Conservation (phyloP, 1,140 invertebrate species). For the Spodoptera litura region DNA sequence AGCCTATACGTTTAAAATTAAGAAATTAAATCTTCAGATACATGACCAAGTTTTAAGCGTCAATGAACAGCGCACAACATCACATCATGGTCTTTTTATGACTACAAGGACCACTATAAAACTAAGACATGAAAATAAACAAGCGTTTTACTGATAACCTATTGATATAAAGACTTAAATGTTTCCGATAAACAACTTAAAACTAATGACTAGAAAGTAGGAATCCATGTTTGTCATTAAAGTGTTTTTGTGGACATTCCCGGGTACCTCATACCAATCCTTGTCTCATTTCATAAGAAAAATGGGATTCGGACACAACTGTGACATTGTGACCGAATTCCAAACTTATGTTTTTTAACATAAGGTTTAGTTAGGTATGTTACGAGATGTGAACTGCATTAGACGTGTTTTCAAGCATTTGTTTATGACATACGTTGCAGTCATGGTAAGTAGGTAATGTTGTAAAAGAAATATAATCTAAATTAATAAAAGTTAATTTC, state of each 20-base stretch:
- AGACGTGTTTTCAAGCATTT: neutral
- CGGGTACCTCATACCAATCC: conserved; percentile 14
- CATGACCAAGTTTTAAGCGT: no score
- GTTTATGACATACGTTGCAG: conserved; percentile 28
- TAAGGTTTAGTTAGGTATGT: neutral
- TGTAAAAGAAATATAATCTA: conserved; percentile 22
- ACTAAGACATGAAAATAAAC: no score
- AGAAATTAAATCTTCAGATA: no score
- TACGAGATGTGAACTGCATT: neutral
- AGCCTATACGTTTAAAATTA: no score
- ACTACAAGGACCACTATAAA: no score
- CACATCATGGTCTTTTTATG: no score
- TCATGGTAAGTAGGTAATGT: conserved; percentile 1
- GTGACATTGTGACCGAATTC: neutral
- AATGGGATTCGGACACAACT: conserved; percentile 2
- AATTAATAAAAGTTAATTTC: no score
- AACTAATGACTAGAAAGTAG: conserved; percentile 40
- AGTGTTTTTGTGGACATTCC: conserved; percentile 19
- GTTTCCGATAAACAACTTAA: neutral
- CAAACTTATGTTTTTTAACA: neutral
- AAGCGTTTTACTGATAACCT: no score
- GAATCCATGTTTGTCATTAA: conserved; percentile 37
- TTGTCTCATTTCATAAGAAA: conserved; percentile 20
- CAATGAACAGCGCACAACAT: no score
- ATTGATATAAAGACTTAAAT: neutral